A percentile compares a stretch with the other conserved stretches of the same genome.
These are phyloP conservation scores for Pachliopta kotzebuea DNA, from an alignment of 2,888 invertebrate species.

Conservation along the genomic window DNA sequence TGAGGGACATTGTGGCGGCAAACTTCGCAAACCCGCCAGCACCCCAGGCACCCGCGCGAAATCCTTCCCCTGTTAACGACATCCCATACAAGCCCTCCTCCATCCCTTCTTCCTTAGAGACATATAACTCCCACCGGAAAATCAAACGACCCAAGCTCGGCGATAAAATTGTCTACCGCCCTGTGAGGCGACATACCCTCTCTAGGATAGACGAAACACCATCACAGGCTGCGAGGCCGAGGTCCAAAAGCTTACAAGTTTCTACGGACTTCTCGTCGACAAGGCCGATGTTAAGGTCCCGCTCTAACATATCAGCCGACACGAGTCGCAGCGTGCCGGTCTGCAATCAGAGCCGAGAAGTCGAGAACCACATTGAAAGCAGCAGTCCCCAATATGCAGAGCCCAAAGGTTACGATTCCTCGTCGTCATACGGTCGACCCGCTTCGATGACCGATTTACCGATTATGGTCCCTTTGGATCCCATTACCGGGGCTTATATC, in stretches of 20 bases:
- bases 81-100: constrained; percentile 38
- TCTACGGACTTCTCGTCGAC: constrained; percentile 67
- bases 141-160: constrained; percentile 57
- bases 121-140: constrained; percentile 71
- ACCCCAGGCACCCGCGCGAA: constrained; percentile 73
- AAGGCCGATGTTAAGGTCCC: constrained; percentile 57
- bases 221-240: constrained; percentile 42
- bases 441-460: constrained; percentile 69
- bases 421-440: constrained; percentile 54
- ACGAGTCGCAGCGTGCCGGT: constrained; percentile 73
- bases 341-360: constrained; percentile 65
- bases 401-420: constrained; percentile 54
- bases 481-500: constrained; percentile 60
- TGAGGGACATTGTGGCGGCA: constrained; percentile 75
- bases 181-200: constrained; percentile 59
- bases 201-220: constrained; percentile 72
- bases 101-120: constrained; percentile 50
- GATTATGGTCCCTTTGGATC: constrained; percentile 63
- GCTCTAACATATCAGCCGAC: constrained; percentile 70
- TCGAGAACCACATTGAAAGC: constrained; percentile 53
- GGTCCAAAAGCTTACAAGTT: constrained; percentile 60
- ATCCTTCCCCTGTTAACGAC: constrained; percentile 45
- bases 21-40: constrained; percentile 69
- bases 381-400: constrained; percentile 69
- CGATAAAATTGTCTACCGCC: constrained; percentile 64